Evolutionary conservation across 1,140 invertebrate species (phyloP), one percentile per base, ranked within the genome.

Genomic region (Metaphire vulgaris): DNA sequence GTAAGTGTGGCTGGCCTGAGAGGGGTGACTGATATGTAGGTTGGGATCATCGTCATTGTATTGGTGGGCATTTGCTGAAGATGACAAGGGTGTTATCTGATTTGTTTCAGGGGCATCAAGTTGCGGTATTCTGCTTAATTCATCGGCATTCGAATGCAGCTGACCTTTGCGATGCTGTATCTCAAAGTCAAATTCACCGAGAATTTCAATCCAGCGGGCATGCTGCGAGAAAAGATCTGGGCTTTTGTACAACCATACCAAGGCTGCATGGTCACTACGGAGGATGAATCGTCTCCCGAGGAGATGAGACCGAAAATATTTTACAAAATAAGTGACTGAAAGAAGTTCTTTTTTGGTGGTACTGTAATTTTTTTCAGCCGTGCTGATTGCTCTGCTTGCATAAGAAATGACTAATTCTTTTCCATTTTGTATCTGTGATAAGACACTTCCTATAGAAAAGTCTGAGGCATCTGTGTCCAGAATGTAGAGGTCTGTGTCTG

Each of bases 361-460:
- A 56, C 80, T 78, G 79, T 89, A 90, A 15, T 87, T 86, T 77
- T 82, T 78, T 81, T 90, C 87, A 29, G 86, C 80, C 28, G 76
- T 33, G 12, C 79, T 82, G 15, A 89, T 74, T 0, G 81, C 82
- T 76, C 30, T 65, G 65, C 72, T 77, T n/a, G 32, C 33, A 29
- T 75, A 79, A 14, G 33, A 29, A 72, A 80, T 74, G 15, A 76
- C 75, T 28, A 30, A 31, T 34, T 77, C 77, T 32, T 72, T 14
- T 1, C 73, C 33, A n/a, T 78, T 74, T 29, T 21, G 30, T 41
- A 33, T 41, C 69, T 81, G 79, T 1, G 73, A 68, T 6, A 78
- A 66, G 12, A 77, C 67, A n/a, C 31, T 66, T 32, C 76, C 76
- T 0, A 80, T 41, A 1, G 72, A 74, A 26, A 70, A 16, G n/a